A percentile compares a stretch with the other conserved stretches of the same genome.
Conservation (phyloP, 2,888 invertebrate genomes). For the Dasypolia templi region DNA sequence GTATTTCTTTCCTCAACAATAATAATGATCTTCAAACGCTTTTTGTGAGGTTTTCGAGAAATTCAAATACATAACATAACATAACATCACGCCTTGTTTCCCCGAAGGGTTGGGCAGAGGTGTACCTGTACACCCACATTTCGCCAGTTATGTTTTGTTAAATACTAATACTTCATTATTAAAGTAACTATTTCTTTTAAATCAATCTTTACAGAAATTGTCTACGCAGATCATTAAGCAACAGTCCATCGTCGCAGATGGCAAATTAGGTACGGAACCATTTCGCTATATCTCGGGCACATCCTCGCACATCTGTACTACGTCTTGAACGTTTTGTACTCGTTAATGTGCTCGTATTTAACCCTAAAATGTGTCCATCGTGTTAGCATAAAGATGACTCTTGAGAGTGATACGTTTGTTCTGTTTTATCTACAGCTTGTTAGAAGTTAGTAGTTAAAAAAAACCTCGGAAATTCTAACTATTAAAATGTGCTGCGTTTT, state of each 20-base stretch:
- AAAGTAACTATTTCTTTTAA: background rate
- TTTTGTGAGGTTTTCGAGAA: background rate
- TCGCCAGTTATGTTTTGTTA: too few species aligned
- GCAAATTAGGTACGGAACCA: conserved; percentile 58
- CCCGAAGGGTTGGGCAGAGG: too few species aligned
- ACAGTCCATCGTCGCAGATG: conserved; percentile 52
- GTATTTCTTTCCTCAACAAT: background rate
- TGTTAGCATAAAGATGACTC: conserved; percentile 19
- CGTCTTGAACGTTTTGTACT: conserved; percentile 45
- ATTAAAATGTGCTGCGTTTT: too few species aligned
- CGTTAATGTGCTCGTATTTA: conserved; percentile 52
- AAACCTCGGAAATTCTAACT: too few species aligned
- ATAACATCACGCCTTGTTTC: too few species aligned
- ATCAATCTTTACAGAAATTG: background rate
- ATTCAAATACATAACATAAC: too few species aligned
- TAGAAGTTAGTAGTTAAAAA: too few species aligned
- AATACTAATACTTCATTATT: background rate
- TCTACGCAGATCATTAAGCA: conserved; percentile 36
- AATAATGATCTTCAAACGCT: background rate
- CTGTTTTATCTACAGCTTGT: background rate
- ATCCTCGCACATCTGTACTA: conserved; percentile 42
- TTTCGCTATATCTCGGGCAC: conserved; percentile 36
- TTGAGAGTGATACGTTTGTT: conserved; percentile 18
- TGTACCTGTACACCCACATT: too few species aligned
- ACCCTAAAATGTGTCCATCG: conserved; percentile 36